Evolutionary conservation across 2,797 vertebrate genomes (phyloP).

Genomic region (Cercopithecus diana): DNA sequence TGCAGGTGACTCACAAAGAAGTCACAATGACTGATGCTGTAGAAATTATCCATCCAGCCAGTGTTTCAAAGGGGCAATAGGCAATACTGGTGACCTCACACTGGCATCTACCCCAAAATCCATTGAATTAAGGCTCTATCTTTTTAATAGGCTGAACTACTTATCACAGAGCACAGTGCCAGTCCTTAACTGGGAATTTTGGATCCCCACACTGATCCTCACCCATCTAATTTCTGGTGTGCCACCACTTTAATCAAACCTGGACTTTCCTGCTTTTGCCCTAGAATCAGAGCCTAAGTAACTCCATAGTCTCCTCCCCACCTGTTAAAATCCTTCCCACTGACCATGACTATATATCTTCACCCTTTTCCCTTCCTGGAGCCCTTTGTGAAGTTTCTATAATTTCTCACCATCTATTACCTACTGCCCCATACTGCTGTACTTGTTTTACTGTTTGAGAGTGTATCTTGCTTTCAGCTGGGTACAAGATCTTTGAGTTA

Average conservation of each 20-base stretch:
- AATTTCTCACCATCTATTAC: not conserved
- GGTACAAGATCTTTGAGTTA: not conserved
- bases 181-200: not conserved
- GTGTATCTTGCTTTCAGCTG: not conserved
- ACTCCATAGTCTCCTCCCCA: not conserved
- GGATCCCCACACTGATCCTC: too few relatives aligned
- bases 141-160: not conserved
- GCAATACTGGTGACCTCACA: too few relatives aligned
- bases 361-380: not conserved
- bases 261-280: not conserved
- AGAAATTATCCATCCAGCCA: not conserved
- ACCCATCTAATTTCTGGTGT: too few relatives aligned
- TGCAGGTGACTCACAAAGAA: not conserved
- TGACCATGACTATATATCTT: fast-evolving
- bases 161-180: not conserved
- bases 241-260: not conserved
- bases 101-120: not conserved
- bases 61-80: not conserved
- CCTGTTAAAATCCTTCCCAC: not conserved
- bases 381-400: not conserved
- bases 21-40: not conserved
- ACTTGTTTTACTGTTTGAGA: not conserved
- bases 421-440: not conserved
- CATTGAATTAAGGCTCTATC: not conserved
- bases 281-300: not conserved